Conservation (phyloP, 2,113 vertebrate species). For the Erythrolamprus reginae region DNA sequence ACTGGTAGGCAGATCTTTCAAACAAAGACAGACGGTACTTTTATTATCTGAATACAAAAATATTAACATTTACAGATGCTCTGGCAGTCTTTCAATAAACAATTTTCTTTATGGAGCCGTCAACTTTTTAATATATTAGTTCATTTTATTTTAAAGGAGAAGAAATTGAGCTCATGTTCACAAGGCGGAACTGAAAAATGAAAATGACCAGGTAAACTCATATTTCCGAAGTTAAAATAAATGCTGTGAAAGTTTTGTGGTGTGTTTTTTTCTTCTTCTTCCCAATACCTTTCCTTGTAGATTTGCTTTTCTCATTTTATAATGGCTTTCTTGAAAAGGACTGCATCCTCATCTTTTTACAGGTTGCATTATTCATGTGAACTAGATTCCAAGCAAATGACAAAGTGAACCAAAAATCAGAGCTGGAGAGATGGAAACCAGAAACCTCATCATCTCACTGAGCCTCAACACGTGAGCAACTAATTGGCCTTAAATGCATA, state of each 20-base stretch:
- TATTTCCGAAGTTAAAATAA: conserved; percentile 54
- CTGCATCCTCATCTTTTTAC: conserved; percentile 58
- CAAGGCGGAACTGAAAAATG: conserved; percentile 51
- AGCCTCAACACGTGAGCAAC: conserved; percentile 37
- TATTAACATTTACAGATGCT: conserved; percentile 60
- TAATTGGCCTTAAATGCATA: conserved; percentile 13
- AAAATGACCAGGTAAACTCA: conserved; percentile 56
- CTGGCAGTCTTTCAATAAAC: conserved; percentile 58
- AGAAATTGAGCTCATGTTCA: conserved; percentile 62
- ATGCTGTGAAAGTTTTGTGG: conserved; percentile 5
- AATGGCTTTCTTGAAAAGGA: conserved; percentile 59
- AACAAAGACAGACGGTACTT: conserved; percentile 46
- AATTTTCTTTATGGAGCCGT: conserved; percentile 41
- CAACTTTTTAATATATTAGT: conserved; percentile 46
- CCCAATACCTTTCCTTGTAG: conserved; percentile 54
- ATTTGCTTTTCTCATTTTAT: conserved; percentile 63
- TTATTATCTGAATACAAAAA: conserved; percentile 66
- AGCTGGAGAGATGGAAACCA: conserved; percentile 39
- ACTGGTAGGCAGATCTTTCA: conserved; percentile 46
- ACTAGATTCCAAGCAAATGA: conserved; percentile 40
- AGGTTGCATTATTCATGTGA: conserved; percentile 60
- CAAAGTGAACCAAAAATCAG: conserved; percentile 7
- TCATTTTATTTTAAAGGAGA: background rate
- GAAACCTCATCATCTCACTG: conserved; percentile 17
- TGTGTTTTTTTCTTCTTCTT: conserved; percentile 31